Evolutionary conservation across 35 echinoderm and acorn worm genomes (phyloP).

Genomic region (Apostichopus japonicus): DNA sequence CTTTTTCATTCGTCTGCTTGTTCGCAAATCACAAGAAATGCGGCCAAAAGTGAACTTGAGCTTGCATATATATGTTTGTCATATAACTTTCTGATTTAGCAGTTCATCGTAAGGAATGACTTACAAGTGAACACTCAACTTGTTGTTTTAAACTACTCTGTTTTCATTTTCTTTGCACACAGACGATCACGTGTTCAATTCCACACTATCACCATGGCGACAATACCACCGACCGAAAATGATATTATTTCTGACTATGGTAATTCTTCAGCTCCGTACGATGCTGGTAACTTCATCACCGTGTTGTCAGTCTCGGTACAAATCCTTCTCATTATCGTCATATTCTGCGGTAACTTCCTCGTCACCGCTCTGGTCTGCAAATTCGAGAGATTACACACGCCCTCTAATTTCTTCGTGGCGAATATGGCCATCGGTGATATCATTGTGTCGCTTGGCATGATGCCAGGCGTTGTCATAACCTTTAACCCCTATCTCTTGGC

Average conservation of each 20-base stretch:
- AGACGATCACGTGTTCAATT: no score
- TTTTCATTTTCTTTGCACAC: no score
- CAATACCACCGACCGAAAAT: neutral
- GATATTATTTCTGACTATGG: neutral
- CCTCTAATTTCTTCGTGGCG: constrained; percentile 61
- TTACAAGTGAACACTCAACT: no score
- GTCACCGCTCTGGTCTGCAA: constrained; percentile 27
- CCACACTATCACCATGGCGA: neutral
- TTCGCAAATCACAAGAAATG: no score
- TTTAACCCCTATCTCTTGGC: constrained; percentile 32
- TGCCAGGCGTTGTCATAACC: constrained; percentile 52
- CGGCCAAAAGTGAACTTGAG: no score
- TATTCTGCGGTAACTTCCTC: constrained; percentile 57
- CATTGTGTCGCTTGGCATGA: constrained; percentile 52
- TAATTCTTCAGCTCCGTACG: neutral
- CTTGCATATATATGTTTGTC: no score
- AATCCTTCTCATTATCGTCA: constrained; percentile 30
- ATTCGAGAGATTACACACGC: constrained; percentile 45
- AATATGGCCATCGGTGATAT: constrained; percentile 62
- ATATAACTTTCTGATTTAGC: no score
- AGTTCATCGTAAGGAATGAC: no score
- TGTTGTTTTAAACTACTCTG: no score
- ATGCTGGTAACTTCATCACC: constrained; percentile 33
- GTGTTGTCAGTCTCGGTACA: constrained; percentile 48
- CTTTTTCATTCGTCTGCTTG: no score